Conservation (phyloP, 2,113 vertebrate genomes). For the Mirounga angustirostris region DNA sequence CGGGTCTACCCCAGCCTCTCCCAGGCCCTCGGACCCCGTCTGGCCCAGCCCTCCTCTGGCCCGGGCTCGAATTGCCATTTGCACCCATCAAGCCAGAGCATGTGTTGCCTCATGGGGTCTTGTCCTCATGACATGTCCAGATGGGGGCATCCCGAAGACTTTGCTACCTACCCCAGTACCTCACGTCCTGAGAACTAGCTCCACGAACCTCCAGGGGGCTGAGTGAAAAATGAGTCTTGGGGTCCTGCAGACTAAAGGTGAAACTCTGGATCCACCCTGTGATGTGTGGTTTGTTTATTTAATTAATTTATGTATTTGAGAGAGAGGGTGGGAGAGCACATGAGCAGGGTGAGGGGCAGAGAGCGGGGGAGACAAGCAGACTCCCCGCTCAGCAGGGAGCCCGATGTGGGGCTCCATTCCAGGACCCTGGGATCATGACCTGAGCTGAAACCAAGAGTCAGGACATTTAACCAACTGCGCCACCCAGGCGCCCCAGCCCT, state of each 20-base stretch:
- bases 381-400: no score
- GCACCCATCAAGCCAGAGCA: background rate
- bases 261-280: background rate
- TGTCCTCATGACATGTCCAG: background rate
- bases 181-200: background rate
- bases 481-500: background rate
- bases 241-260: background rate
- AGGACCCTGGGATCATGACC: no score
- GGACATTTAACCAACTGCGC: no score
- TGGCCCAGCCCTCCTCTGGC: background rate
- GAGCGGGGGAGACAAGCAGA: no score
- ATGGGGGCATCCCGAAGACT: background rate
- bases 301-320: no score
- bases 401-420: no score
- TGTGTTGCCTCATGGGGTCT: background rate
- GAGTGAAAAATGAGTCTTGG: background rate
- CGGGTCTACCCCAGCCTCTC: background rate
- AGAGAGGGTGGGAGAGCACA: no score
- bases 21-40: background rate
- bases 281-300: no score
- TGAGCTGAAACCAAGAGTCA: no score
- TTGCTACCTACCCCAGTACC: background rate
- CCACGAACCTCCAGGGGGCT: background rate
- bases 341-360: no score
- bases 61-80: background rate